Percentiles rank a stretch among this genome's conserved stretches.
Conservation (phyloP, 2,797 vertebrate species). For the Peromyscus aztecus region DNA sequence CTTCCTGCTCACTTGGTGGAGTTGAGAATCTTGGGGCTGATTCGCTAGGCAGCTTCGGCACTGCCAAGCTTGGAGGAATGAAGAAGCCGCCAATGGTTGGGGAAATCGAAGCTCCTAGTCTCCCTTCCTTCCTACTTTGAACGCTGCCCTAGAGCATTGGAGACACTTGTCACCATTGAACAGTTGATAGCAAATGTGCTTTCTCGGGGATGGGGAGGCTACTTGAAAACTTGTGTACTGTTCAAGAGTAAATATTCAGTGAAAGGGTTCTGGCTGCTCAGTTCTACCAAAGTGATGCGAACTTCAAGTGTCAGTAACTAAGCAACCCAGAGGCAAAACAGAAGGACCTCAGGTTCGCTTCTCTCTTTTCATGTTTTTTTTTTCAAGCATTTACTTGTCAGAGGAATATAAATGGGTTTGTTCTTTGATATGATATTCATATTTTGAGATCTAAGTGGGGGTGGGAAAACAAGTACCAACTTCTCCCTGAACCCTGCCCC, state of each 20-base stretch:
- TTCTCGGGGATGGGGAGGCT: neutral
- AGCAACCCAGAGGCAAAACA: neutral
- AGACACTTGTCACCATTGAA: neutral
- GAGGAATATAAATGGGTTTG: neutral
- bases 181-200: neutral
- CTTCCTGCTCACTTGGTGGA: neutral
- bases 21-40: neutral
- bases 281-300: neutral
- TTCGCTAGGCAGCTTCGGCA: neutral
- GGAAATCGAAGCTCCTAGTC: neutral
- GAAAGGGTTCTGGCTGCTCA: neutral
- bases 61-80: neutral
- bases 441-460: neutral
- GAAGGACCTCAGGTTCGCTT: neutral
- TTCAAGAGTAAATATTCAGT: slow-evolving; percentile 1
- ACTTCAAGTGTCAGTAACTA: neutral
- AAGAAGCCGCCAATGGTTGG: no score
- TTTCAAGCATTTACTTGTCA: slow-evolving; percentile 18
- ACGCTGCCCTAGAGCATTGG: neutral
- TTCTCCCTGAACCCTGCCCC: neutral
- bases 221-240: neutral
- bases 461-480: neutral
- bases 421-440: neutral
- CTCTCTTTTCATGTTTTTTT: neutral
- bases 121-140: neutral